Base-by-base conservation (phyloP, 2,888 invertebrate species). In the Ectemnius continuus region DNA sequence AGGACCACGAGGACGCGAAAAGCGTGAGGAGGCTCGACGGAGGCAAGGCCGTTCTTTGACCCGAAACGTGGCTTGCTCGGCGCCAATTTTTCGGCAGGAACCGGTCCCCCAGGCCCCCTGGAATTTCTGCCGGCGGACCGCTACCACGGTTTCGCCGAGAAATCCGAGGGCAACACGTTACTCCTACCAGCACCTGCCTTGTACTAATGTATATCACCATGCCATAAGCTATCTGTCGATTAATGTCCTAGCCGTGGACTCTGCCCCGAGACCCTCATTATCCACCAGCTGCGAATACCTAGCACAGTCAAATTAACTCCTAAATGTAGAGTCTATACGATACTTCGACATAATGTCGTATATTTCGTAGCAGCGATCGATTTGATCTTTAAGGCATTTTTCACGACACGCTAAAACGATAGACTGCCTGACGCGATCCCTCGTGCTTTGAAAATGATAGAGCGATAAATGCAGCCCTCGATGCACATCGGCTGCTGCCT, bases 41-140 rank as follows among this genome's bases (percentile, higher is more conserved):
- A 83, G 84, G 87, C 89, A 89, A 90, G 90, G 90, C 83, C 90
- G 90, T 90, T 90, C 89, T 90, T 90, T 90, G 89, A 90, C 89
- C 89, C 85, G 85, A 76, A 82, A 79, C 83, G 80, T 83, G 87
- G 84, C 82, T 86, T 83, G 81, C 79, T 85, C 83, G 88, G 87
- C 88, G 87, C 88, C 88, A 89, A 86, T 88, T 87, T 89, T 89
- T 87, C 71, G 87, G 86, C 84, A 83, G 85, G 82, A 88, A 88
- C 89, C 87, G 87, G 87, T 87, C 86, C 78, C 23, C 74, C 52
- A 59, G 73, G 75, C 78, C 78, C 75, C 78, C 74, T 81, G 84
- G 85, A 85, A 87, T 85, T 84, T 76, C 78, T 76, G 60, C 62
- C 60, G 67, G 52, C 76, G 61, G 62, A 67, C 71, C 70, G 70